Percentiles rank a stretch among this genome's conserved stretches.
phyloP scores from a whole-genome alignment of 2,113 vertebrate species.

The Phasianus colchicus region DNA sequence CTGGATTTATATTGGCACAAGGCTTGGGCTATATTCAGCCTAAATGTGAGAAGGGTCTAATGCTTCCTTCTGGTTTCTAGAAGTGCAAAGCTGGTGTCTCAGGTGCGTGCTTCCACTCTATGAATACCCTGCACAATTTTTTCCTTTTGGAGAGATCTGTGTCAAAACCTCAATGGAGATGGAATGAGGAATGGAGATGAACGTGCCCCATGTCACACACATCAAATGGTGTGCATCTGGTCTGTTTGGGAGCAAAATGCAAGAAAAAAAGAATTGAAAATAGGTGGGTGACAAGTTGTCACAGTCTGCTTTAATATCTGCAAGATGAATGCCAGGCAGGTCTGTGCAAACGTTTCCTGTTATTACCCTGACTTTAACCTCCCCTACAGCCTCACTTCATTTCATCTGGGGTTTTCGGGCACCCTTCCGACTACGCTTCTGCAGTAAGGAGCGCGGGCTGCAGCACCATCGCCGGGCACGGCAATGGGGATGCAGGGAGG shows the following conservation, averaged over 20 bases:
- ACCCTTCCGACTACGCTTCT: accelerated
- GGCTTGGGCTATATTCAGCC: neutral
- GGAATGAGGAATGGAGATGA: neutral
- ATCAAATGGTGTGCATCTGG: neutral
- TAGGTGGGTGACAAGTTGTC: neutral
- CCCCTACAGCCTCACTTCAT: neutral
- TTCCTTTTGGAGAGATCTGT: neutral
- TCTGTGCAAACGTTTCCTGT: neutral
- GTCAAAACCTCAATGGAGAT: neutral
- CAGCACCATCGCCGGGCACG: neutral
- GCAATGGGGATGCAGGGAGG: neutral
- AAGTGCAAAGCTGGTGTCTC: neutral
- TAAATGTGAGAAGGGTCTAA: neutral
- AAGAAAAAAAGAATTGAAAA: neutral
- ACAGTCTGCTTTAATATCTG: neutral
- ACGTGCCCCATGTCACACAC: neutral
- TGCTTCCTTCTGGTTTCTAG: neutral
- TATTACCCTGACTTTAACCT: neutral
- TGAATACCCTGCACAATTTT: neutral
- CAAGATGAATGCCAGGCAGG: neutral
- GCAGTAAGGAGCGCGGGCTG: neutral
- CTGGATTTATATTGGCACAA: neutral
- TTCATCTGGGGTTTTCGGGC: neutral
- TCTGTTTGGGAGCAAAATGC: neutral
- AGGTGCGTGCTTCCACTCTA: accelerated